These are phyloP conservation scores for Microtus montanus DNA, from an alignment of 2,113 vertebrate species.

Conservation along the genomic window DNA sequence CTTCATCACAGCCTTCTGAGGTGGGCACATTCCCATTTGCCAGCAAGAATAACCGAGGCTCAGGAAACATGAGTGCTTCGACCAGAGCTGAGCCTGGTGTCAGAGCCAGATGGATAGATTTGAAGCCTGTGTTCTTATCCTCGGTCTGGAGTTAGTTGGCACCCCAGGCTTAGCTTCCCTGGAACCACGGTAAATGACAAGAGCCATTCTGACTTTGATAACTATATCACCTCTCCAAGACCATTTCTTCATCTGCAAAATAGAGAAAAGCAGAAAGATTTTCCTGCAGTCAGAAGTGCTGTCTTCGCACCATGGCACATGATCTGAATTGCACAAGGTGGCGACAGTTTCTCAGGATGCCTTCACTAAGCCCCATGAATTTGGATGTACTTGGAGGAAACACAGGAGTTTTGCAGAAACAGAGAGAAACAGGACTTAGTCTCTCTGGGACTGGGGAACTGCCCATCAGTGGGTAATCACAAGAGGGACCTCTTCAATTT, in stretches of 20 bases:
- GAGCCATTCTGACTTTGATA: constrained; percentile 11
- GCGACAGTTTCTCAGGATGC: neutral
- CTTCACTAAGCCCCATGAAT: neutral
- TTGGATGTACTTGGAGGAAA: neutral
- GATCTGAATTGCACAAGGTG: neutral
- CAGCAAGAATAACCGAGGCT: neutral
- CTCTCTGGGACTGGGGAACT: neutral
- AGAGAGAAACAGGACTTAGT: neutral
- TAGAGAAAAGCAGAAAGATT: constrained; percentile 16
- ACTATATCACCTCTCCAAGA: constrained; percentile 23
- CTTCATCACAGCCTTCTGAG: neutral
- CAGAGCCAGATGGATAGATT: neutral
- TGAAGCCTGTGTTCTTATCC: neutral
- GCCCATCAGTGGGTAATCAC: neutral
- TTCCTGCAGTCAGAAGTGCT: constrained; percentile 22
- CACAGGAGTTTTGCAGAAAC: neutral
- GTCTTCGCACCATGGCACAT: neutral
- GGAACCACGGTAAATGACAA: neutral
- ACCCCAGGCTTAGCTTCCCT: neutral
- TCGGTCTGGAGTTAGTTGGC: neutral
- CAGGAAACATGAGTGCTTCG: neutral
- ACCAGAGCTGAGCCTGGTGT: neutral
- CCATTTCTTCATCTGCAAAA: neutral
- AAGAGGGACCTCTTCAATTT: neutral
- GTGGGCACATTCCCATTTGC: neutral